phyloP scores from a whole-genome alignment of 2,113 vertebrate genomes.

The Chroicocephalus ridibundus region DNA sequence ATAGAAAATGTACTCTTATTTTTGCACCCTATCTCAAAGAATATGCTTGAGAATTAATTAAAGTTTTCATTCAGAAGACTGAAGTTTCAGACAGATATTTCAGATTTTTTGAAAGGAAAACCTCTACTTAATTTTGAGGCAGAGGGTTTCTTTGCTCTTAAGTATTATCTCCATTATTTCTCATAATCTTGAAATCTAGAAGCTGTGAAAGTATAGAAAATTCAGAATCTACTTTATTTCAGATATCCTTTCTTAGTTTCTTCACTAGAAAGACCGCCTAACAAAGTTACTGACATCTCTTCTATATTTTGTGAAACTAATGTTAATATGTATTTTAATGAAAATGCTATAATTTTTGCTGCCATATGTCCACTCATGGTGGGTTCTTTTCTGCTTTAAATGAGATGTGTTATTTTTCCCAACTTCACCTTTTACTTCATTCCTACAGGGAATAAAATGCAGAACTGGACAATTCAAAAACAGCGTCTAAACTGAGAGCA shows the following conservation, averaged over 20 bases:
- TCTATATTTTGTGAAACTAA: not conserved
- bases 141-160: not conserved
- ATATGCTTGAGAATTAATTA: not conserved
- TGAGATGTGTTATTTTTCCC: not conserved
- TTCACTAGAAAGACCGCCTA: not conserved
- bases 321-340: not conserved
- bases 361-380: not conserved
- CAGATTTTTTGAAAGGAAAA: not conserved
- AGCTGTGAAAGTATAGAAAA: not conserved
- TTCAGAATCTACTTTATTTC: not conserved
- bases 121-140: not conserved
- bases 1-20: not conserved
- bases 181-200: not conserved
- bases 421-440: not conserved
- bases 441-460: not conserved
- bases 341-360: not conserved
- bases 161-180: not conserved
- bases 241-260: not conserved
- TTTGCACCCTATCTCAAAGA: not conserved
- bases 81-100: not conserved
- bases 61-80: not conserved
- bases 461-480: not conserved
- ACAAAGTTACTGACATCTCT: not conserved
- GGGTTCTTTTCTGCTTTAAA: not conserved
- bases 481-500: not conserved